Percentiles rank a stretch among this genome's conserved stretches.
Evolutionary conservation across 2,113 vertebrate species (phyloP).

Genomic region (Melanerpes formicivorus): DNA sequence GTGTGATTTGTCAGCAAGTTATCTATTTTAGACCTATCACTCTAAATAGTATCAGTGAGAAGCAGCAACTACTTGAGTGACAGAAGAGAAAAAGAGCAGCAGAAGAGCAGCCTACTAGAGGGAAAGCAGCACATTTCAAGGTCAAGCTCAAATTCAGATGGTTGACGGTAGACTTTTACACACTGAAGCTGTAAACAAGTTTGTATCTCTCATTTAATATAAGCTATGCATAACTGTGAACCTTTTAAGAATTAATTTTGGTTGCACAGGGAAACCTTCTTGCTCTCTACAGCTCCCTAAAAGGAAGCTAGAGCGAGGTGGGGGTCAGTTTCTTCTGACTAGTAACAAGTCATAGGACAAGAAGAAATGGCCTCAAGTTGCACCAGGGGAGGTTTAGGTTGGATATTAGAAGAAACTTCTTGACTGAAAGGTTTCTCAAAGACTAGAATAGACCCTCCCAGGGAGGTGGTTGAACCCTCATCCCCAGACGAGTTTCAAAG

Average conservation of each 20-base stretch:
- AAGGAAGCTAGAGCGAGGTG: no score
- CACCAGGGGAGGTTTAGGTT: no score
- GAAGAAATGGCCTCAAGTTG: no score
- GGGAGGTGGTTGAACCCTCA: no score
- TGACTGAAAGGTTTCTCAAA: no score
- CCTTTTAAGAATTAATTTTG: background rate
- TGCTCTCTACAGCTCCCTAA: no score
- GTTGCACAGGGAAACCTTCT: background rate
- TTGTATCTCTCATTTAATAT: background rate
- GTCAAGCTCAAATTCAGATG: background rate
- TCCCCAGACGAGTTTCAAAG: no score
- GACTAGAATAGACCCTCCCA: no score
- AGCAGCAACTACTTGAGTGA: background rate
- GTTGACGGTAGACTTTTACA: background rate
- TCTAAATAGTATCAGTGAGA: background rate
- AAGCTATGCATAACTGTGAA: background rate
- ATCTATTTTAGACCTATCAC: background rate
- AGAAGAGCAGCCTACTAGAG: fast-evolving
- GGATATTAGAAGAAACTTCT: no score
- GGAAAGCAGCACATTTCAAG: background rate
- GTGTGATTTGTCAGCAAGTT: background rate
- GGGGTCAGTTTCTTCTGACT: no score
- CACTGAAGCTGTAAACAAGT: background rate
- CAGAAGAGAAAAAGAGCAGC: background rate
- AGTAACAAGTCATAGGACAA: no score